A percentile compares a stretch with the other conserved stretches of the same genome.
Conservation (phyloP, 2,113 vertebrate genomes). For the Heloderma charlesbogerti region DNA sequence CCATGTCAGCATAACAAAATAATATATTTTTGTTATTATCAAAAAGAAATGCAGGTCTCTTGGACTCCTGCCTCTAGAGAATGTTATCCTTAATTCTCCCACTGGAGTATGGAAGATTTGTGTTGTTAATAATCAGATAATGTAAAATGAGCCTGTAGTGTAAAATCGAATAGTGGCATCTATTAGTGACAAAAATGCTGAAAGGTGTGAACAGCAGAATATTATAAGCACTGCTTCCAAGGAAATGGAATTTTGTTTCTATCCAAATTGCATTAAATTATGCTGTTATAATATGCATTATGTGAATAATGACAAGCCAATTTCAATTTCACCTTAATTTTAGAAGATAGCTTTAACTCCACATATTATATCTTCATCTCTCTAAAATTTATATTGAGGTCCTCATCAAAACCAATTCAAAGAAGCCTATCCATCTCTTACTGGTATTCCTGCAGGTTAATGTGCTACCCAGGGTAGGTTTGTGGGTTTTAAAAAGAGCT, state of each 20-base stretch:
- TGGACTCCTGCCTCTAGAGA: background rate
- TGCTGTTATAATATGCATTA: conserved; percentile 38
- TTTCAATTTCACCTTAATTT: conserved; percentile 40
- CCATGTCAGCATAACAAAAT: conserved; percentile 1
- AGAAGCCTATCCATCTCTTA: conserved; percentile 4
- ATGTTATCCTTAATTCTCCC: conserved; percentile 28
- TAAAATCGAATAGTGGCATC: conserved; percentile 38
- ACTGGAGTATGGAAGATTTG: background rate
- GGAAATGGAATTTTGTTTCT: conserved; percentile 28
- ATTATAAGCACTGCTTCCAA: conserved; percentile 14
- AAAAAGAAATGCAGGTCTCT: background rate
- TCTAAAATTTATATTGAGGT: conserved; percentile 24
- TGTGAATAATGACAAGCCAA: conserved; percentile 27
- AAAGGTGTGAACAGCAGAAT: conserved; percentile 13
- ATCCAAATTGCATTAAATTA: conserved; percentile 36
- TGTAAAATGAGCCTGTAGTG: conserved; percentile 23
- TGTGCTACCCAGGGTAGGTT: background rate
- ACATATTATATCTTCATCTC: conserved; percentile 34
- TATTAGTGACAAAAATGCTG: conserved; percentile 34
- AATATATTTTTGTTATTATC: background rate
- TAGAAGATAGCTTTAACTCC: conserved; percentile 19
- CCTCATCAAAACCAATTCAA: conserved; percentile 25
- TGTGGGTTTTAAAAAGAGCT: conserved; percentile 15
- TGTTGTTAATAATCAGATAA: conserved; percentile 35
- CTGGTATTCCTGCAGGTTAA: background rate